phyloP scores from a whole-genome alignment of 2,113 vertebrate genomes.

The Phaethon lepturus region DNA sequence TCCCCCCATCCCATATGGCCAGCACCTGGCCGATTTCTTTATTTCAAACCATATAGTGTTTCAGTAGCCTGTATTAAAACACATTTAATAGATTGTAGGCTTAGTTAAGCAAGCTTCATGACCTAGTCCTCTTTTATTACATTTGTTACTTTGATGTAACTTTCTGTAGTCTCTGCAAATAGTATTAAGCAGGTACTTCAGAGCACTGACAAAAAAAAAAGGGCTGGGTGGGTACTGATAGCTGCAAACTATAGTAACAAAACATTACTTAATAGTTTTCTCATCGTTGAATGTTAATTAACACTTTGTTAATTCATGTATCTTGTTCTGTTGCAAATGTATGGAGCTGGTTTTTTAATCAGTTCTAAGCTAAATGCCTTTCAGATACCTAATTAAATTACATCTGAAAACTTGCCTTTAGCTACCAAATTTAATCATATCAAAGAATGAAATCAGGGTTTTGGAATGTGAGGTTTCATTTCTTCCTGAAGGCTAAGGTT shows the following conservation, averaged over 20 bases:
- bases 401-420: not conserved
- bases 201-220: not conserved
- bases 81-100: not conserved
- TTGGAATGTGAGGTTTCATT: not conserved
- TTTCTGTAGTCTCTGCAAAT: not conserved
- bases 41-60: not conserved
- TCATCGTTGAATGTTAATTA: not conserved
- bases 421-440: not conserved
- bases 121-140: not conserved
- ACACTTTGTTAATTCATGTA: not conserved
- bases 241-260: not conserved
- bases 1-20: rapidly evolving
- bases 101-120: not conserved
- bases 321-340: not conserved
- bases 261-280: not conserved
- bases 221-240: not conserved
- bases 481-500: constrained; percentile 12
- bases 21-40: not conserved
- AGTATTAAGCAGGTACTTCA: not conserved
- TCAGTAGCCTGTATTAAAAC: not conserved
- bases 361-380: not conserved
- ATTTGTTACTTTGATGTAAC: not conserved
- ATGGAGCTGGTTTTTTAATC: not conserved
- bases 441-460: not conserved
- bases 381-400: not conserved